Evolutionary conservation across 2,113 vertebrate genomes (phyloP).

Genomic region (Ictidomys tridecemlineatus): DNA sequence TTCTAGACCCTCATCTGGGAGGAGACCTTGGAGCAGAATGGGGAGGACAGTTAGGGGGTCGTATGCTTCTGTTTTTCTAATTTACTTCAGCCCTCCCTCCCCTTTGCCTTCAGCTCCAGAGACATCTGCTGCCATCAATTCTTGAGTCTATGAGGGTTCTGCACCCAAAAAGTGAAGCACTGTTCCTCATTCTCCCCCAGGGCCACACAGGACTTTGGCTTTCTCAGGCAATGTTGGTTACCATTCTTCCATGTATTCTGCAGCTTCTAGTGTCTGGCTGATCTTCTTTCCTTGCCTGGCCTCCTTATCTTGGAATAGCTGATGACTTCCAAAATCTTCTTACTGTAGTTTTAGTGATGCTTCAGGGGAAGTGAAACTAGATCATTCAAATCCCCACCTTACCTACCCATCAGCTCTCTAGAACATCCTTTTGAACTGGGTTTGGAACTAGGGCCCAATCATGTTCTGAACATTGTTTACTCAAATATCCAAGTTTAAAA

Average conservation of each 20-base stretch:
- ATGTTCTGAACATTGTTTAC: neutral
- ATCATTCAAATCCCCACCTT: neutral
- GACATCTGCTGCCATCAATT: neutral
- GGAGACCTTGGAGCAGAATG: neutral
- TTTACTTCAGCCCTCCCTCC: neutral
- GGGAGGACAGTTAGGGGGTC: neutral
- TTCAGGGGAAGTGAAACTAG: neutral
- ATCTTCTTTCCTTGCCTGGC: neutral
- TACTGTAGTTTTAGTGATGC: neutral
- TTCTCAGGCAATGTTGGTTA: neutral
- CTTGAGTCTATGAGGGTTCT: neutral
- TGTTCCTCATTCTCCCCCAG: neutral
- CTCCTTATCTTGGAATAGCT: neutral
- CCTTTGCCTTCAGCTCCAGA: neutral
- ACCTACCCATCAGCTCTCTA: neutral
- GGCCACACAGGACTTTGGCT: neutral
- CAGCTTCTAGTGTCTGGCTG: neutral
- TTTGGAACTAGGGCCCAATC: neutral
- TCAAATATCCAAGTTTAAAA: neutral
- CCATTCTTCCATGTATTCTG: neutral
- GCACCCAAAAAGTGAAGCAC: neutral
- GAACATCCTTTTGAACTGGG: neutral
- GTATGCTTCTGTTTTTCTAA: neutral
- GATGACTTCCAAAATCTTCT: neutral
- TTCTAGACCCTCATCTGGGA: neutral